phyloP scores from a whole-genome alignment of 2,113 vertebrate genomes.

The Physeter macrocephalus region DNA sequence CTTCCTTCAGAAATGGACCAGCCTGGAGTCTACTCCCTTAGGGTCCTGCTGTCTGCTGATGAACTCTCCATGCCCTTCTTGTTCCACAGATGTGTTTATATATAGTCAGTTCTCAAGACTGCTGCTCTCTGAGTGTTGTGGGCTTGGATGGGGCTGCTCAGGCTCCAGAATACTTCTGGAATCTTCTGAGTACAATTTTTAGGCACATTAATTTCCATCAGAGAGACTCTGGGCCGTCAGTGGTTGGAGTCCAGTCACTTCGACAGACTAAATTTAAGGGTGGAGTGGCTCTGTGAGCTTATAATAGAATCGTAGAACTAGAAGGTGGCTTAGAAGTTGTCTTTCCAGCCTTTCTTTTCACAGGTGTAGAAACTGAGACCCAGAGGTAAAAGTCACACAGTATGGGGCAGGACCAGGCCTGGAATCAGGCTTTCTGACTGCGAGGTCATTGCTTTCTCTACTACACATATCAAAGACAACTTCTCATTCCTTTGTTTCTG shows the following conservation, averaged over 20 bases:
- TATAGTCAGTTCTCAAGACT: neutral
- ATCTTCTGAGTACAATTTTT: neutral
- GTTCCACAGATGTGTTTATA: neutral
- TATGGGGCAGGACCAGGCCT: neutral
- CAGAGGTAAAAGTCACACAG: neutral
- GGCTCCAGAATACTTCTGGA: neutral
- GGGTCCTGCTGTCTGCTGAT: neutral
- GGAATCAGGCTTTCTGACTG: neutral
- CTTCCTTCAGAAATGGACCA: neutral
- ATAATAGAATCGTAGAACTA: neutral
- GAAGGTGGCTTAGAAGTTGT: neutral
- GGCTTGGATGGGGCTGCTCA: neutral
- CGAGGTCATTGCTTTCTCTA: neutral
- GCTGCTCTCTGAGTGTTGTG: neutral
- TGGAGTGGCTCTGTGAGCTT: neutral
- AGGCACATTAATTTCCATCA: neutral
- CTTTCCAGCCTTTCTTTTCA: neutral
- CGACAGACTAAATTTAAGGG: neutral
- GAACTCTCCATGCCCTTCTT: neutral
- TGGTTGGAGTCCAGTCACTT: neutral
- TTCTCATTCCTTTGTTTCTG: conserved; percentile 37
- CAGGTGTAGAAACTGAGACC: neutral
- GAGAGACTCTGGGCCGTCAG: neutral
- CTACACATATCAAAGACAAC: neutral
- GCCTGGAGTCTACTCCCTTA: neutral